These are phyloP conservation scores for Myodes glareolus DNA, from an alignment of 2,113 vertebrate genomes.

Conservation along the genomic window DNA sequence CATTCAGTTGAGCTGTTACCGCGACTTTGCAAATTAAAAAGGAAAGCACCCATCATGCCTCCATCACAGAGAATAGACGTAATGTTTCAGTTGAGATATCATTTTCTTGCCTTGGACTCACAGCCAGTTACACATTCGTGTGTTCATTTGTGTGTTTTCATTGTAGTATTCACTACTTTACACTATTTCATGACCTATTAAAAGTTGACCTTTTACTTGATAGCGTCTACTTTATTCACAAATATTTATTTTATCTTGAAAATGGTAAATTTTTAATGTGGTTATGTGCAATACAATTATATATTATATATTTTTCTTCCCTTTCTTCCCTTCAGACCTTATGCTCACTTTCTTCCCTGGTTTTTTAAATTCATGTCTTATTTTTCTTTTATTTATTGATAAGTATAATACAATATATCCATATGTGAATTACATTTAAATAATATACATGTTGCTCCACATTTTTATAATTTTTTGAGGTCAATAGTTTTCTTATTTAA, in stretches of 20 bases:
- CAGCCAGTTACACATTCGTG: not conserved
- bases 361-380: not conserved
- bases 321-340: not conserved
- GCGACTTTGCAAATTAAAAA: not conserved
- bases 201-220: conserved; percentile 44
- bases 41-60: not conserved
- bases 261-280: not conserved
- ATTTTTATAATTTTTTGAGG: not conserved
- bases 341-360: not conserved
- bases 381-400: not conserved
- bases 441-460: not conserved
- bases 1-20: not conserved
- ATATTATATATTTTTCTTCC: not conserved
- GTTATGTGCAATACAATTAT: not conserved
- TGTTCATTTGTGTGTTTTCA: not conserved
- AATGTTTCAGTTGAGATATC: not conserved
- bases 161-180: not conserved
- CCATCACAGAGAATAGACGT: not conserved
- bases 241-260: conserved; percentile 49
- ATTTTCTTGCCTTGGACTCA: not conserved
- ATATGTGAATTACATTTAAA: not conserved
- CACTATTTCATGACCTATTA: not conserved
- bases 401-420: not conserved
- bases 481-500: not conserved
- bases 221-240: conserved; percentile 20